A percentile compares a stretch with the other conserved stretches of the same genome.
These are phyloP conservation scores for Mythimna impura DNA, from an alignment of 2,888 invertebrate species.

Conservation along the genomic window DNA sequence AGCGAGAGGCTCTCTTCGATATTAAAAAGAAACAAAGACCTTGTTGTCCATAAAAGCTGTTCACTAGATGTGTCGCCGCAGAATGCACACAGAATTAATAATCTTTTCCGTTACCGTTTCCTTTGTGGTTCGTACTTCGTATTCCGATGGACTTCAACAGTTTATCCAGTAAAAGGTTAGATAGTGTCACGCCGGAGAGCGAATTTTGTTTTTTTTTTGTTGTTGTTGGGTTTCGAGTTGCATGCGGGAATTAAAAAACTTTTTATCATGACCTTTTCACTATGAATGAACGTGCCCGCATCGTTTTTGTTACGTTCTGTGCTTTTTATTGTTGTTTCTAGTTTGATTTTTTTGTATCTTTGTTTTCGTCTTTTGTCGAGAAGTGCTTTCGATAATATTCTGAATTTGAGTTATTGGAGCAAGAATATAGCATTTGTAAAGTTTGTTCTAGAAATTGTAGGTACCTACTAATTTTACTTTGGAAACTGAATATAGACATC, in stretches of 20 bases:
- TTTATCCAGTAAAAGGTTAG: conserved; percentile 57
- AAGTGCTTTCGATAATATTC: conserved; percentile 8
- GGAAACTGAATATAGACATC: neutral
- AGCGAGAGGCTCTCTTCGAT: conserved; percentile 37
- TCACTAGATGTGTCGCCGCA: conserved; percentile 57
- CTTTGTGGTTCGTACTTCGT: conserved; percentile 49
- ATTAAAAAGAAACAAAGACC: conserved; percentile 47
- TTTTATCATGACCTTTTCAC: conserved; percentile 62
- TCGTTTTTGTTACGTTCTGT: conserved; percentile 39
- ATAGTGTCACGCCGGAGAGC: conserved; percentile 52
- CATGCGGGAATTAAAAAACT: conserved; percentile 65
- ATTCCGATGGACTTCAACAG: conserved; percentile 57
- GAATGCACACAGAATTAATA: conserved; percentile 63
- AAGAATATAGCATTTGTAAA: neutral
- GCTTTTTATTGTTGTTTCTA: conserved; percentile 42
- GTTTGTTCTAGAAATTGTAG: neutral
- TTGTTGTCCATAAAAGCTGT: conserved; percentile 49
- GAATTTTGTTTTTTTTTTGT: conserved; percentile 32
- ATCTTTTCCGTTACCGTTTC: conserved; percentile 59
- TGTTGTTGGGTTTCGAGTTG: conserved; percentile 41
- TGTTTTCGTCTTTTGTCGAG: conserved; percentile 26
- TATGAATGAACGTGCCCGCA: conserved; percentile 55
- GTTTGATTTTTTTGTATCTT: conserved; percentile 28
- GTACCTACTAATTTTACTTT: neutral
- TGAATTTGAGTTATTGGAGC: conserved; percentile 17